These are phyloP conservation scores for Platorchestia sp. DNA, from an alignment of 1,140 invertebrate genomes.

Conservation along the genomic window DNA sequence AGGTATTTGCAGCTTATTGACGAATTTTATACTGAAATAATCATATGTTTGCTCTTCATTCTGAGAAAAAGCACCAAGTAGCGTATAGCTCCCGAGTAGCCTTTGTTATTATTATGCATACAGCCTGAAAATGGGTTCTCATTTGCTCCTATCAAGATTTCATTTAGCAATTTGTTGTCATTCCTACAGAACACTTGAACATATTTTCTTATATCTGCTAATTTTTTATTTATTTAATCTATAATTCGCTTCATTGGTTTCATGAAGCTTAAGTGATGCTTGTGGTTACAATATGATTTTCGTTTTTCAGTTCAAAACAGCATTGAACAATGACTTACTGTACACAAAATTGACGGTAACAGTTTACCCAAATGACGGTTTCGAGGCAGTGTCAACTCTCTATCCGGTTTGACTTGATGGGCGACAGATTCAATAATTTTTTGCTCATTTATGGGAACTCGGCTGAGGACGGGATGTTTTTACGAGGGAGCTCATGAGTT, in stretches of 20 bases:
- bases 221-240: background rate
- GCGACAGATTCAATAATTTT: background rate
- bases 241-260: background rate
- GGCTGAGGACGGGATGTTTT: background rate
- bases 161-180: background rate
- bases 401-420: background rate
- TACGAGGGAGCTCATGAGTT: background rate
- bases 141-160: background rate
- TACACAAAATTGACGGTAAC: no score
- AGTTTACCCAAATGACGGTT: background rate
- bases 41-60: background rate
- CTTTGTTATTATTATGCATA: background rate
- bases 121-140: background rate
- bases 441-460: background rate
- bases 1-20: background rate
- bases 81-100: background rate
- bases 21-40: background rate
- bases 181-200: background rate
- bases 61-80: background rate
- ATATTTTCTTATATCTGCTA: background rate
- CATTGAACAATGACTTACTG: background rate
- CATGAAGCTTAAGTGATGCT: background rate
- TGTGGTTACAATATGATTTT: background rate
- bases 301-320: background rate
- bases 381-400: background rate